Evolutionary conservation across 2,113 vertebrate genomes (phyloP).

Genomic region (Sturnus vulgaris): DNA sequence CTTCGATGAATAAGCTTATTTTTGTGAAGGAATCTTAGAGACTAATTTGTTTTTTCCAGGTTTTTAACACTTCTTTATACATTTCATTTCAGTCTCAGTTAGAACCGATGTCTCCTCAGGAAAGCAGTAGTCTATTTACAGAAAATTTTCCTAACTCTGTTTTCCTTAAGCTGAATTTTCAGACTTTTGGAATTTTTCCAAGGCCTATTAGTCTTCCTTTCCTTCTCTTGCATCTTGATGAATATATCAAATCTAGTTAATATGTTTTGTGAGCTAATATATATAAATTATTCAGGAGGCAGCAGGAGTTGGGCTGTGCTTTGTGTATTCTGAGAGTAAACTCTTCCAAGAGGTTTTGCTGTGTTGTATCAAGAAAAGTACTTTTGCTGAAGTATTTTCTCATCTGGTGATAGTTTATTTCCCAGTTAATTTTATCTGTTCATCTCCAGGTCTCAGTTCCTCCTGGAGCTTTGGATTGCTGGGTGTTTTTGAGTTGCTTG

Average conservation of each 20-base stretch:
- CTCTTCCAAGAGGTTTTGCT: not conserved
- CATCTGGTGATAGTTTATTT: not conserved
- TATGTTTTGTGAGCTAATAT: not conserved
- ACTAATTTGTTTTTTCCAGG: not conserved
- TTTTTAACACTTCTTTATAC: not conserved
- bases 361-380: not conserved
- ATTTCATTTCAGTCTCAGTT: not conserved
- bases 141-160: not conserved
- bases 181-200: not conserved
- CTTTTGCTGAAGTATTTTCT: not conserved
- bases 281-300: not conserved
- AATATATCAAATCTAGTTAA: not conserved
- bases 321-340: not conserved
- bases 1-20: not conserved
- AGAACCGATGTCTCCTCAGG: not conserved
- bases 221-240: not conserved
- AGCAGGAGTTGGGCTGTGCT: not conserved
- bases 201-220: not conserved
- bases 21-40: not conserved
- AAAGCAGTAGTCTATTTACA: not conserved
- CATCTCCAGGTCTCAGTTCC: constrained; percentile 84
- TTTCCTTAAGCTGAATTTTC: not conserved
- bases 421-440: not conserved
- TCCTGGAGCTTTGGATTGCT: constrained; percentile 93
- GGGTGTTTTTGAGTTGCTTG: constrained; percentile 97